Evolutionary conservation across 2,113 vertebrate species (phyloP).

Genomic region (Martes martes): DNA sequence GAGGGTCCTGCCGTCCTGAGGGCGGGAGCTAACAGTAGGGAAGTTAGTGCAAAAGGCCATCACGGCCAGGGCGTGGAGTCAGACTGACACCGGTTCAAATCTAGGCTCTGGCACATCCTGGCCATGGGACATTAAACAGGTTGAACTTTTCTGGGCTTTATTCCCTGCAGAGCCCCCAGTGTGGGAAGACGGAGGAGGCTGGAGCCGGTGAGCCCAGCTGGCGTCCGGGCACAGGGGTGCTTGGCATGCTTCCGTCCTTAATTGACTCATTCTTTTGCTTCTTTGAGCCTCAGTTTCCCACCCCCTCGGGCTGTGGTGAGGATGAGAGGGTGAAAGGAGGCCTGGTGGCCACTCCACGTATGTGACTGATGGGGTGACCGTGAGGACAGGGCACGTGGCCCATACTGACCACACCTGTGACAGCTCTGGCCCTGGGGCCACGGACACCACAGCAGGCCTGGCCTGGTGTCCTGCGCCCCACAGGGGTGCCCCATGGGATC

Average conservation of each 20-base stretch:
- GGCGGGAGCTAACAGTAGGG: neutral
- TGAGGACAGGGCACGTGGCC: fast-evolving
- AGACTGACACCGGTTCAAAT: neutral
- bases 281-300: neutral
- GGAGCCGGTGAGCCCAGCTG: fast-evolving
- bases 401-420: too few relatives aligned
- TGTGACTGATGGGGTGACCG: fast-evolving
- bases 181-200: neutral
- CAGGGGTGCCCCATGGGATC: neutral
- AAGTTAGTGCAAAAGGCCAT: neutral
- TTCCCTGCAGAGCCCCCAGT: neutral
- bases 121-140: neutral
- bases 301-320: fast-evolving
- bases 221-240: neutral
- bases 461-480: too few relatives aligned
- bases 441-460: neutral
- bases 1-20: too few relatives aligned
- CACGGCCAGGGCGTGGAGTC: neutral
- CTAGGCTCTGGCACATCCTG: neutral
- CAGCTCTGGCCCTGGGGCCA: neutral
- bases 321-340: neutral
- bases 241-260: fast-evolving
- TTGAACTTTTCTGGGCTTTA: neutral
- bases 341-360: fast-evolving
- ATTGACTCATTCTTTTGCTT: neutral